These are phyloP conservation scores for Epirrhoe alternata DNA, from an alignment of 2,888 invertebrate species.

Conservation along the genomic window DNA sequence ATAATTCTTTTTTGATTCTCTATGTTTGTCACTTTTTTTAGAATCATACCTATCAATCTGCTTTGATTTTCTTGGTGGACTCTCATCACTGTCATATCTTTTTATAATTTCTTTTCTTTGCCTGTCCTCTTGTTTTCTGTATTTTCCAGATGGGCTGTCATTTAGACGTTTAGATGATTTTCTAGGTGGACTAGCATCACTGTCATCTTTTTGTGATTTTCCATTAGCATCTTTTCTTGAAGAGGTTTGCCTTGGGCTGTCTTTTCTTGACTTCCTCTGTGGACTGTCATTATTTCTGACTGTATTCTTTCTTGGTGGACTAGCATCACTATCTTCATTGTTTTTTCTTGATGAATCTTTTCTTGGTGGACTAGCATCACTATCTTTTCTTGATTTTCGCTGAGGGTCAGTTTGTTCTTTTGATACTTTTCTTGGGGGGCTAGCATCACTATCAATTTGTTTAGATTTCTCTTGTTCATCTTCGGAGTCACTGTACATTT, in stretches of 20 bases:
- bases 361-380: slow-evolving; percentile 14
- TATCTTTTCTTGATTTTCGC: slow-evolving; percentile 35
- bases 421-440: slow-evolving; percentile 40
- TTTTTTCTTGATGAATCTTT: slow-evolving; percentile 28
- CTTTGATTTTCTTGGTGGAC: slow-evolving; percentile 20
- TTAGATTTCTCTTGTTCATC: slow-evolving; percentile 62
- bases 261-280: slow-evolving; percentile 42
- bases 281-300: slow-evolving; percentile 54
- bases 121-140: slow-evolving; percentile 7
- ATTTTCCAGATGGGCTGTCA: slow-evolving; percentile 2
- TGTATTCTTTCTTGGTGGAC: slow-evolving; percentile 48
- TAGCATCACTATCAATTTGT: slow-evolving; percentile 32
- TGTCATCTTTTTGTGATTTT: slow-evolving; percentile 16
- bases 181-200: slow-evolving; percentile 21
- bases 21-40: not conserved
- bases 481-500: slow-evolving; percentile 82
- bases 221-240: not conserved
- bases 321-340: slow-evolving; percentile 68
- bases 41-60: slow-evolving; percentile 4
- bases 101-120: slow-evolving; percentile 6
- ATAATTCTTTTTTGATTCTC: slow-evolving; percentile 41
- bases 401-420: slow-evolving; percentile 61
- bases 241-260: not conserved
- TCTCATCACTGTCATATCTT: slow-evolving; percentile 15
- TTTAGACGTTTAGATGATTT: slow-evolving; percentile 8